These are phyloP conservation scores for Nephrocerus scutellatus DNA, from an alignment of 2,888 invertebrate genomes.

Conservation along the genomic window DNA sequence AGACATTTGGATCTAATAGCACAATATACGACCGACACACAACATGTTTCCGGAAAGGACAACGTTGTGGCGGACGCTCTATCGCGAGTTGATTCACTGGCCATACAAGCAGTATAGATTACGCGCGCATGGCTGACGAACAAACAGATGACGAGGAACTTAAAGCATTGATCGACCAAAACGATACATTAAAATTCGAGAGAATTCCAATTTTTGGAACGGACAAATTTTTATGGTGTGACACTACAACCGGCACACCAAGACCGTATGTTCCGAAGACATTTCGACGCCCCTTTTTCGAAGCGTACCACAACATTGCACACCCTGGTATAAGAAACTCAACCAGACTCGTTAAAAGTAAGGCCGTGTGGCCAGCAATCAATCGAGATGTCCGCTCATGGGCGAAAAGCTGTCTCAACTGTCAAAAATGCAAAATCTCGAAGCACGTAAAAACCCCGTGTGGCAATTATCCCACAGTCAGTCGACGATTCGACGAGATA, in stretches of 20 bases:
- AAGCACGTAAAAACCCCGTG: too few species aligned
- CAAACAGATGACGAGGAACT: too few species aligned
- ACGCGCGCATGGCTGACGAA: too few species aligned
- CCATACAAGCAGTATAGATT: too few species aligned
- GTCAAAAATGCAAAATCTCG: too few species aligned
- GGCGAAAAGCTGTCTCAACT: conserved; percentile 10
- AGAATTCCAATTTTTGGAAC: conserved; percentile 12
- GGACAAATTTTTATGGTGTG: conserved; percentile 11
- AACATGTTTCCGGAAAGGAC: conserved; percentile 10
- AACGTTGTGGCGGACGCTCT: conserved; percentile 10
- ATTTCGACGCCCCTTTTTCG: conserved; percentile 9
- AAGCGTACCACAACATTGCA: conserved; percentile 9
- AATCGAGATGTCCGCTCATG: conserved; percentile 9
- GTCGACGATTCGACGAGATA: too few species aligned
- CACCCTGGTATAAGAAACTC: conserved; percentile 14
- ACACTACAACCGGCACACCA: conserved; percentile 9
- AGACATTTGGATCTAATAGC: conserved; percentile 19
- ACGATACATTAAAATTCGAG: conserved; percentile 13
- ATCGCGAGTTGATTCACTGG: too few species aligned
- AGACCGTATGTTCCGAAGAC: conserved; percentile 12
- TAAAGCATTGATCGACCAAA: too few species aligned
- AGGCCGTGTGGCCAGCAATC: conserved; percentile 20
- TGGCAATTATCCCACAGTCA: too few species aligned
- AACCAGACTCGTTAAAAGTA: conserved; percentile 6
- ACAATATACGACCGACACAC: conserved; percentile 18